Evolutionary conservation across 2,113 vertebrate genomes (phyloP).

Genomic region (Isichthys henryi): DNA sequence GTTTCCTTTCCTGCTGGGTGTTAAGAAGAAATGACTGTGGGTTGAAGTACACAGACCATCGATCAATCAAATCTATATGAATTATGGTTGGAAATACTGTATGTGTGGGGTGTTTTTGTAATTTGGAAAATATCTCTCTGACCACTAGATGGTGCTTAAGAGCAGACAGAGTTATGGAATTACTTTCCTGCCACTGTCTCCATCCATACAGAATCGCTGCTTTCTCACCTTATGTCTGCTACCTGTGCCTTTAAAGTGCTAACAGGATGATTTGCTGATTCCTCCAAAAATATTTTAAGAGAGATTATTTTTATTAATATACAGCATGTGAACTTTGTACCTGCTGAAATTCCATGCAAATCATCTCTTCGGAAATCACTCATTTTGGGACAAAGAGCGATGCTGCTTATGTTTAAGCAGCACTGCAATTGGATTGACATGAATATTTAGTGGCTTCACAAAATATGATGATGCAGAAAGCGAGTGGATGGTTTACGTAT

Average conservation of each 20-base stretch:
- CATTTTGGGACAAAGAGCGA: background rate
- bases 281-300: background rate
- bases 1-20: background rate
- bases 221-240: background rate
- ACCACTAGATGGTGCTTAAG: constrained; percentile 8
- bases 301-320: background rate
- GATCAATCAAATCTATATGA: background rate
- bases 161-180: background rate
- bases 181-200: background rate
- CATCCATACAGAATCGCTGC: background rate
- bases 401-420: background rate
- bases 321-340: background rate
- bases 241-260: background rate
- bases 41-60: background rate
- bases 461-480: background rate
- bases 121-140: background rate
- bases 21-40: background rate
- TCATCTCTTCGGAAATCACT: background rate
- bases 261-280: constrained; percentile 1
- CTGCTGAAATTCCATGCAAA: background rate
- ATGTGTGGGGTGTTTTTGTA: background rate
- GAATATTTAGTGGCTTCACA: background rate
- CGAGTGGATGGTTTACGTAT: background rate
- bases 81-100: background rate
- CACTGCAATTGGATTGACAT: background rate